A percentile compares a stretch with the other conserved stretches of the same genome.
These are phyloP conservation scores for Amyelois transitella DNA, from an alignment of 1,140 invertebrate genomes.

Conservation along the genomic window DNA sequence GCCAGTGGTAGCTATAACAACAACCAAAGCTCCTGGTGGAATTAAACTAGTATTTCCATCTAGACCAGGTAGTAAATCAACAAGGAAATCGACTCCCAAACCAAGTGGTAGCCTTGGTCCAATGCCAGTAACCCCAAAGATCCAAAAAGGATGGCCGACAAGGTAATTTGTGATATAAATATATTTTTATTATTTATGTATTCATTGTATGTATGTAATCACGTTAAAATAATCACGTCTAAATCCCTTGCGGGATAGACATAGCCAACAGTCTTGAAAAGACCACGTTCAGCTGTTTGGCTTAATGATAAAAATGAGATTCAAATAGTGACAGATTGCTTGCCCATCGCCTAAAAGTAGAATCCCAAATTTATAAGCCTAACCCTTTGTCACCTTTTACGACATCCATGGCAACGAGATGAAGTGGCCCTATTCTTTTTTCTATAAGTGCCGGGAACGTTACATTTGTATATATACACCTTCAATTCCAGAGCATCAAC, in stretches of 20 bases:
- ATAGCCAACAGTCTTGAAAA: no score
- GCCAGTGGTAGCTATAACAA: constrained; percentile 34
- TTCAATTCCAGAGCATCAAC: constrained; percentile 81
- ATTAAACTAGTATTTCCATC: constrained; percentile 87
- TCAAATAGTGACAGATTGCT: no score
- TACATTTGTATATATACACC: constrained; percentile 4
- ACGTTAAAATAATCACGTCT: no score
- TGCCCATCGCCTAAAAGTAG: no score
- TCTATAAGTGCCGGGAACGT: not conserved
- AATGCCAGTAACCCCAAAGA: constrained; percentile 76
- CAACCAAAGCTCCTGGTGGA: constrained; percentile 66
- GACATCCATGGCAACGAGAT: no score
- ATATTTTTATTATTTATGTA: constrained; percentile 5
- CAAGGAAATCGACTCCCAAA: constrained; percentile 76
- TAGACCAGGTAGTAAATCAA: constrained; percentile 81
- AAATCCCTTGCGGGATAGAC: no score
- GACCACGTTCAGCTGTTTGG: no score
- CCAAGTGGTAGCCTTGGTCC: constrained; percentile 42
- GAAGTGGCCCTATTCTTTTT: no score
- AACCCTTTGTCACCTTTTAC: no score
- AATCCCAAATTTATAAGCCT: no score
- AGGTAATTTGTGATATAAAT: constrained; percentile 73
- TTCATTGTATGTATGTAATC: not conserved
- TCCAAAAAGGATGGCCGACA: constrained; percentile 87
- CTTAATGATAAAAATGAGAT: no score